Evolutionary conservation across 1,140 invertebrate species (phyloP).

Genomic region (Temnothorax curvispinosus): DNA sequence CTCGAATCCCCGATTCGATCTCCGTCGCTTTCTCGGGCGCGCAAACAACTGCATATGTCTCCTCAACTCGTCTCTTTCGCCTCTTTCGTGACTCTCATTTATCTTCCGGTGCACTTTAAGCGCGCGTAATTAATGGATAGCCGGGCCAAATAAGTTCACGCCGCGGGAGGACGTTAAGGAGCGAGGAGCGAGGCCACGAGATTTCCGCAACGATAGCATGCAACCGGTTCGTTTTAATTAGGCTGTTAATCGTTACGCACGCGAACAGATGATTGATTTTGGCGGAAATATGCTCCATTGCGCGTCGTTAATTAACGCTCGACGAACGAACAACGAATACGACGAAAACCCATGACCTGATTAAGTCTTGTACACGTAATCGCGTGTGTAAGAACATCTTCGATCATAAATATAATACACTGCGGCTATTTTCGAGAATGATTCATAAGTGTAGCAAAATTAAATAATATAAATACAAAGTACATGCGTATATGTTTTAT

Average conservation of each 20-base stretch:
- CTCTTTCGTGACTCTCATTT: constrained; percentile 58
- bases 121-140: constrained; percentile 68
- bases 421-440: neutral
- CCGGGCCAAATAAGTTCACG: constrained; percentile 44
- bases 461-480: neutral
- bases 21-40: neutral
- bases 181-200: constrained; percentile 11
- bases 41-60: constrained; percentile 9
- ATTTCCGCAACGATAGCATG: constrained; percentile 42
- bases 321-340: constrained; percentile 21
- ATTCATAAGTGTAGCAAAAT: neutral
- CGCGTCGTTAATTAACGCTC: constrained; percentile 49
- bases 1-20: constrained; percentile 39
- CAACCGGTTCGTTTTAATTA: constrained; percentile 66
- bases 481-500: neutral
- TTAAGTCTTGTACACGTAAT: constrained; percentile 24
- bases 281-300: constrained; percentile 9
- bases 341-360: neutral
- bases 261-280: constrained; percentile 54
- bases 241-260: constrained; percentile 53
- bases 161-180: constrained; percentile 41
- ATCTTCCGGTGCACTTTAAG: constrained; percentile 63
- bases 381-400: neutral
- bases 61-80: constrained; percentile 7
- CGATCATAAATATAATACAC: neutral